Conservation (phyloP, 2,888 invertebrate species). For the Tridacna crocea region DNA sequence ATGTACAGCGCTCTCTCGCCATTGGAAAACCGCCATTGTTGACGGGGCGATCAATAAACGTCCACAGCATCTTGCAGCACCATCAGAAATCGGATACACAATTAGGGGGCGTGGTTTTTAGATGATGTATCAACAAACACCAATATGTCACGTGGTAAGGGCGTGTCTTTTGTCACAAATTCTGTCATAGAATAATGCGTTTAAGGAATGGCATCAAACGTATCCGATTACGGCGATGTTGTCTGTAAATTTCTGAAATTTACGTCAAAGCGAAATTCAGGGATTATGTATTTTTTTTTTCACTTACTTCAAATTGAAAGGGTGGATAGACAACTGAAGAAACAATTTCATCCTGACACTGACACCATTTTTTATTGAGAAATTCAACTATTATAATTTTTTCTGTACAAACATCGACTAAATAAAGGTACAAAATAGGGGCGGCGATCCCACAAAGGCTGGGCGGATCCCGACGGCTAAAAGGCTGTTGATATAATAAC, state of each 20-base stretch:
- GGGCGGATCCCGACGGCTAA: neutral
- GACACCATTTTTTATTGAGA: no score
- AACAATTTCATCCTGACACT: no score
- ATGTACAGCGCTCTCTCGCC: neutral
- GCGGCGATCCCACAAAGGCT: neutral
- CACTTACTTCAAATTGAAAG: no score
- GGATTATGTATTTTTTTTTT: no score
- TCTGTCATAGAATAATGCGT: conserved; percentile 11
- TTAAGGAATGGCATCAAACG: conserved; percentile 11
- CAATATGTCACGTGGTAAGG: conserved; percentile 22
- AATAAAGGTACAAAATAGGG: neutral
- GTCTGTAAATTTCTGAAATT: neutral
- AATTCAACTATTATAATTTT: no score
- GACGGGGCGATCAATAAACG: conserved; percentile 1
- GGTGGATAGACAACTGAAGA: no score
- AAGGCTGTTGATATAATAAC: conserved; percentile 22
- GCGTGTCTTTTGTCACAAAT: conserved; percentile 11
- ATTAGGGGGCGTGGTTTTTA: conserved; percentile 40
- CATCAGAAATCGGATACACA: conserved; percentile 46
- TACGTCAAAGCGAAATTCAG: no score
- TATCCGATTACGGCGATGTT: neutral
- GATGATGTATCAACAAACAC: conserved; percentile 19
- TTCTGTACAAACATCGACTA: neutral
- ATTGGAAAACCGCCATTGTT: conserved; percentile 22
- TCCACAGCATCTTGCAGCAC: conserved; percentile 2